These are phyloP conservation scores for Aurelia coerulea DNA, from an alignment of 30 jellyfish, hydroid and myxozoan genomes.

Conservation along the genomic window DNA sequence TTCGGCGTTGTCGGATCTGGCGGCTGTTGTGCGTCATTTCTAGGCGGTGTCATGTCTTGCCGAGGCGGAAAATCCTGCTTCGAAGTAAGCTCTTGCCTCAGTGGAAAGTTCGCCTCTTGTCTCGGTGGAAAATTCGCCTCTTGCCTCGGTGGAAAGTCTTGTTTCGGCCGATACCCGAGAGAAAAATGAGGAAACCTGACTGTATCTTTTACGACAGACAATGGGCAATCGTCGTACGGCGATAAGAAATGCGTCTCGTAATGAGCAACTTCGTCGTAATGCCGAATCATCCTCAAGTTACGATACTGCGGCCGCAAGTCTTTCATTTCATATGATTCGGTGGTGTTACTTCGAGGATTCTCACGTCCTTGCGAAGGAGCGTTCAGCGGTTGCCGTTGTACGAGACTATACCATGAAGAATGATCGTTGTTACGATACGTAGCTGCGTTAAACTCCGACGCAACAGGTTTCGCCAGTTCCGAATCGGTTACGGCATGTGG, in stretches of 20 bases:
- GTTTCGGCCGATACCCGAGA: conserved; percentile 60
- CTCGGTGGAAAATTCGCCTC: neutral
- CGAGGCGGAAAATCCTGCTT: too few species aligned
- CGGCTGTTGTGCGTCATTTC: neutral
- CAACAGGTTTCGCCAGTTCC: conserved; percentile 59
- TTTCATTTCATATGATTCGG: conserved; percentile 19
- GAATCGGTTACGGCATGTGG: conserved; percentile 79
- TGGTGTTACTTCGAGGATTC: neutral
- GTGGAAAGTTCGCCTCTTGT: neutral
- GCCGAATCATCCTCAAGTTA: conserved; percentile 25
- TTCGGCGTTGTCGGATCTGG: conserved; percentile 72
- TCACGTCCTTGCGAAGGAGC: neutral
- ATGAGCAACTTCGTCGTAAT: conserved; percentile 57
- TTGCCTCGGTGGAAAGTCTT: conserved; percentile 26
- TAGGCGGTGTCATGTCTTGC: neutral
- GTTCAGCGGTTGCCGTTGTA: conserved; percentile 8
- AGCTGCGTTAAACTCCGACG: conserved; percentile 6
- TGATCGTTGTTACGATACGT: conserved; percentile 44
- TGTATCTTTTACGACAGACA: conserved; percentile 72
- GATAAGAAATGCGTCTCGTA: conserved; percentile 61
- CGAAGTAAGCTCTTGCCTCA: neutral
- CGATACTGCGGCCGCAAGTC: conserved; percentile 4
- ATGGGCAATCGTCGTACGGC: conserved; percentile 88
- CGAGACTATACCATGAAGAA: conserved; percentile 30
- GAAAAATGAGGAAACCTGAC: conserved; percentile 59